Evolutionary conservation across 2,113 vertebrate genomes (phyloP).

Genomic region (Athene cunicularia): DNA sequence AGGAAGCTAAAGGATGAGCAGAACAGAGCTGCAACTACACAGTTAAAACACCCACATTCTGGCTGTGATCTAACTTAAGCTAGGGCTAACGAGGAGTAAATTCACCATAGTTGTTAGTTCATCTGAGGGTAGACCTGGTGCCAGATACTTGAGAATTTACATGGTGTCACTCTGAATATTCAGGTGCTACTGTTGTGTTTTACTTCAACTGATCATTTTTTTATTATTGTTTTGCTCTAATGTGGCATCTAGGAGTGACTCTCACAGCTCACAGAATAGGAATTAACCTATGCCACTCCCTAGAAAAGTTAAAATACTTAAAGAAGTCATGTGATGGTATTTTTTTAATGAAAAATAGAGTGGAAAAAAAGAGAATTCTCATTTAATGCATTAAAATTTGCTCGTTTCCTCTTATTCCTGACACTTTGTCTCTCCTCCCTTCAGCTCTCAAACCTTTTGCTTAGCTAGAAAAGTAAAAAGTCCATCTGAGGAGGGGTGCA

Average conservation of each 20-base stretch:
- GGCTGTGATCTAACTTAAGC: not conserved
- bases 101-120: not conserved
- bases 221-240: not conserved
- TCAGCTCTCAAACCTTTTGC: not conserved
- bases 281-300: not conserved
- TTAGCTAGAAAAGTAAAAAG: not conserved
- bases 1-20: not conserved
- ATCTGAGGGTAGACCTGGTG: not conserved
- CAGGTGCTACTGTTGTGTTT: not conserved
- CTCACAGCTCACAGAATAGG: fast-evolving
- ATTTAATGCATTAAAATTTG: not conserved
- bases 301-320: not conserved
- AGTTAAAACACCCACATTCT: not conserved
- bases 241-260: not conserved
- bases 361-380: not conserved
- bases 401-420: not conserved
- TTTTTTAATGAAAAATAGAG: not conserved
- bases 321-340: not conserved
- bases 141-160: not conserved
- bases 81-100: fast-evolving
- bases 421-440: not conserved
- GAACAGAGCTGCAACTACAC: not conserved
- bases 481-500: not conserved
- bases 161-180: not conserved
- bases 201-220: not conserved